Evolutionary conservation across 2,113 vertebrate genomes (phyloP).

Genomic region (Plectropomus leopardus): DNA sequence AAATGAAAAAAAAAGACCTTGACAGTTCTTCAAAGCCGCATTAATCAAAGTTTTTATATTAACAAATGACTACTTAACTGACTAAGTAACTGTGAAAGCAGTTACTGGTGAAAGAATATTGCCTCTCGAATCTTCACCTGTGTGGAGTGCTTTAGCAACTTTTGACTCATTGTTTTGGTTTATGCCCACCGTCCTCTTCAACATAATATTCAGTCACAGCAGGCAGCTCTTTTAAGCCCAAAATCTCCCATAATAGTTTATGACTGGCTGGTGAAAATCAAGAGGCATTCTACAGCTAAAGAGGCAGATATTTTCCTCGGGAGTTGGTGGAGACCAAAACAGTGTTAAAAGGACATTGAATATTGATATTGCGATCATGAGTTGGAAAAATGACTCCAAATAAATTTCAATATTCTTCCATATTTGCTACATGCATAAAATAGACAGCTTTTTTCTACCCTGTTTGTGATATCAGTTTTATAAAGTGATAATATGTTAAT

Average conservation of each 20-base stretch:
- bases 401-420: not conserved
- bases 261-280: not conserved
- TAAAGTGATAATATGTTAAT: too few species aligned
- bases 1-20: not conserved
- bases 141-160: not conserved
- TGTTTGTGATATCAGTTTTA: too few species aligned
- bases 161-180: slow-evolving; percentile 6
- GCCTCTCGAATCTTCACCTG: not conserved
- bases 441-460: too few species aligned
- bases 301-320: not conserved
- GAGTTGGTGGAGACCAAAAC: not conserved
- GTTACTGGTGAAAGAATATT: not conserved
- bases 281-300: not conserved
- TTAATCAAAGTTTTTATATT: not conserved
- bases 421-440: too few species aligned
- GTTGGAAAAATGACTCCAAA: not conserved
- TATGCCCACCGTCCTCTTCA: not conserved
- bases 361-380: not conserved
- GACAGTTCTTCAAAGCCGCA: not conserved
- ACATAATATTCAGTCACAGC: not conserved
- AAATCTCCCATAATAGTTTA: not conserved
- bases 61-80: not conserved
- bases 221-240: not conserved
- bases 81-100: not conserved
- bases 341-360: not conserved